These are phyloP conservation scores for Paramormyrops kingsleyae DNA, from an alignment of 2,113 vertebrate genomes.

Conservation along the genomic window DNA sequence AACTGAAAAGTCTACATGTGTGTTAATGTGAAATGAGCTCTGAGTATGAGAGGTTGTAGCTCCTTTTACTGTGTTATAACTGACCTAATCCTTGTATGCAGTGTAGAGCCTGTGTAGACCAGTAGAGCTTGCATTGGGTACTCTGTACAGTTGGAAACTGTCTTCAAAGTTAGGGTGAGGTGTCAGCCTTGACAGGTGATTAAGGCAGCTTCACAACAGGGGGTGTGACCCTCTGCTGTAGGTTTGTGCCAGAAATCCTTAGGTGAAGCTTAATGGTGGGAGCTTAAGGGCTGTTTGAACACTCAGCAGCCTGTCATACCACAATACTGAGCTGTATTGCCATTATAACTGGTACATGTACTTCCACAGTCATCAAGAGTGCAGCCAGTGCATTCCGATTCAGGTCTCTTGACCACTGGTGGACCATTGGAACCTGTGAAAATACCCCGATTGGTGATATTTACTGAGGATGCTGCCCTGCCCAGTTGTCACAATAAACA, in stretches of 20 bases:
- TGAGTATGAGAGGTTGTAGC: neutral
- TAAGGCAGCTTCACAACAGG: neutral
- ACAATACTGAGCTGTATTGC: neutral
- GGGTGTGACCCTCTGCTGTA: neutral
- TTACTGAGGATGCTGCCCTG: neutral
- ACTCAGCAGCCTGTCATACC: neutral
- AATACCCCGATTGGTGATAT: neutral
- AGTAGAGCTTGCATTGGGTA: neutral
- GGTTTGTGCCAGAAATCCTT: neutral
- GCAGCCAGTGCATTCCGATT: neutral
- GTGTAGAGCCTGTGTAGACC: neutral
- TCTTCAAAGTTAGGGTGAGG: neutral
- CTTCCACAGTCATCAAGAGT: neutral
- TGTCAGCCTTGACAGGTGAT: neutral
- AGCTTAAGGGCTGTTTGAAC: neutral
- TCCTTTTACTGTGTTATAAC: neutral
- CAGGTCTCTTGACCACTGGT: neutral
- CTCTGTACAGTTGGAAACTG: neutral
- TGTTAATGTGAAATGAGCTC: neutral
- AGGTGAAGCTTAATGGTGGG: neutral
- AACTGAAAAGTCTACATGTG: neutral
- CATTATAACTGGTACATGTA: neutral
- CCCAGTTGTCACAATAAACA: neutral
- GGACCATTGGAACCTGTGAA: neutral
- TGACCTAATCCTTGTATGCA: neutral